Evolutionary conservation across 1,140 invertebrate genomes (phyloP).

Genomic region (Rhopalosiphum maidis): DNA sequence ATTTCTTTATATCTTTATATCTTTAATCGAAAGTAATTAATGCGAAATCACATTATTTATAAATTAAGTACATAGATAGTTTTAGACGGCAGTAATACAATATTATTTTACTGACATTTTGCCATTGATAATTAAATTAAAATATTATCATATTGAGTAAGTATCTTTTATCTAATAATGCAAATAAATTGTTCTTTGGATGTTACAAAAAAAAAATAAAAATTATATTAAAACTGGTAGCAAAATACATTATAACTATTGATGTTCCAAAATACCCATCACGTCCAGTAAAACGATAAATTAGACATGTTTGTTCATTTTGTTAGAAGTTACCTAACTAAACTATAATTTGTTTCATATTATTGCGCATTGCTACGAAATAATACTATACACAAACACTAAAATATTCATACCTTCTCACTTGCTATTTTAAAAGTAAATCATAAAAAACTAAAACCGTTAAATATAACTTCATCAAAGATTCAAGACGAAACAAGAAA

Average conservation of each 20-base stretch:
- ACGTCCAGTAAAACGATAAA: slow-evolving; percentile 10
- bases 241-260: not conserved
- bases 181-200: not conserved
- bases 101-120: not conserved
- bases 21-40: not conserved
- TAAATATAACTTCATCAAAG: not conserved
- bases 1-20: too few relatives aligned
- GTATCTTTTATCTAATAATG: not conserved
- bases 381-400: not conserved
- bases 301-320: not conserved
- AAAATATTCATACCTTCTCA: not conserved
- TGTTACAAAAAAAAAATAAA: not conserved
- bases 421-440: not conserved
- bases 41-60: not conserved
- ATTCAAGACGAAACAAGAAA: not conserved
- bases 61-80: not conserved
- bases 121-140: not conserved
- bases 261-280: not conserved
- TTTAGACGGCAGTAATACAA: not conserved
- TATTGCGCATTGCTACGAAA: not conserved
- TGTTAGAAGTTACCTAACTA: not conserved
- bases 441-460: not conserved
- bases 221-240: not conserved
- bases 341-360: not conserved
- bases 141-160: not conserved